Base-by-base conservation (phyloP, 2,888 invertebrate genomes). In the Cephus spinipes region DNA sequence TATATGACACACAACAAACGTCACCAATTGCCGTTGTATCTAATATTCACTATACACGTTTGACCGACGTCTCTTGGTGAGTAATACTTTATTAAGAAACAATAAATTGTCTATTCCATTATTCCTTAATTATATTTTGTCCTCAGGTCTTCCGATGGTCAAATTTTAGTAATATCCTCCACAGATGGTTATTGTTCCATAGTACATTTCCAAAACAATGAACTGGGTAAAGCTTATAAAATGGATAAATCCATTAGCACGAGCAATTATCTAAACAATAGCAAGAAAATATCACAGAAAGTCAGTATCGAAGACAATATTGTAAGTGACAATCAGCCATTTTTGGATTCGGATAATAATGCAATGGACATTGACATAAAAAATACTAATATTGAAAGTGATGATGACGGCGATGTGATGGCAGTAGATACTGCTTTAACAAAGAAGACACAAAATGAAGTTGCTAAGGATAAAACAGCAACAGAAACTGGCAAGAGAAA, bases 131-230 rank as follows among this genome's bases (percentile, higher is more conserved):
- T 40, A 23, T 15, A 71, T 71, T 71, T 12, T 23, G 69, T 79
- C 85, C 84, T 3, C 77, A 94, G 94, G 94, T 97, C 97, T 0
- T 92, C 93, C 15, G 96, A 98, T 92, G 98, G 97, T 1, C 92
- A 92, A 79, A 92, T 96, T 77, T 91, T 98, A 79, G 93, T 96
- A 11, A 95, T 96, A 0, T 96, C 97, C 4, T 98, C 98, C 23
- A 96, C 97, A 0, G 98, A 98, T 92, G 98, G 98, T 1, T 98
- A 96, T 90, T 97, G 97, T 90, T 96, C 97, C 0, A 92, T 98
- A 76, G 93, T 97, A 33, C 94, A 95, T n/a, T 97, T 98, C 91
- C 93, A 94, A 55, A 92, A 93, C 11, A 94, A 93, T 23, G 97
- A 97, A 92, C 91, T 97, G 23, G 97, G 97, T 11, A 88, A 91